Percentiles rank a stretch among this genome's conserved stretches.
Evolutionary conservation across 2,888 invertebrate species (phyloP).

Genomic region (Agonopterix heracliana): DNA sequence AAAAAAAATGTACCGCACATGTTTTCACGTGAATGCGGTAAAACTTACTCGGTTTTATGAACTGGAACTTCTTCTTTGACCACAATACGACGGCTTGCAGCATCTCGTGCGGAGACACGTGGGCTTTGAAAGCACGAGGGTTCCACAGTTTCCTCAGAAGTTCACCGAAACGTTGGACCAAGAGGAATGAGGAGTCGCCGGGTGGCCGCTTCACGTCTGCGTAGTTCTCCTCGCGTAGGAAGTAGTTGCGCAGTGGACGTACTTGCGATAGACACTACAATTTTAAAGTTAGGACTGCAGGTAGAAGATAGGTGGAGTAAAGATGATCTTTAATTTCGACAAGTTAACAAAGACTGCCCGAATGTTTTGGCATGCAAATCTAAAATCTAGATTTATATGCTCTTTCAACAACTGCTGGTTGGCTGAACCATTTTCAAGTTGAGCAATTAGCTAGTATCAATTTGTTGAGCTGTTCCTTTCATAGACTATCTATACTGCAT

Average conservation of each 20-base stretch:
- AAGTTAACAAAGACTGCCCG: too few relatives aligned
- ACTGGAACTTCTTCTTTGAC: constrained; percentile 98
- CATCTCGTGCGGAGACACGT: constrained; percentile 99
- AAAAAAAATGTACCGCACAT: too few relatives aligned
- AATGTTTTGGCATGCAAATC: too few relatives aligned
- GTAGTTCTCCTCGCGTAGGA: constrained; percentile 95
- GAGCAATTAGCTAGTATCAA: too few relatives aligned
- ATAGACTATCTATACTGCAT: too few relatives aligned
- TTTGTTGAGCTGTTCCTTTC: too few relatives aligned
- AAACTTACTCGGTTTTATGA: constrained; percentile 94
- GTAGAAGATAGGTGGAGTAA: not conserved
- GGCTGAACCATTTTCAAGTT: too few relatives aligned
- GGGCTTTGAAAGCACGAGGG: constrained; percentile 98
- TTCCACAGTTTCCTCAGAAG: constrained; percentile 99
- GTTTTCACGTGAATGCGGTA: too few relatives aligned
- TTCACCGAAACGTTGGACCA: constrained; percentile 96
- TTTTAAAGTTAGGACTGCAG: not conserved
- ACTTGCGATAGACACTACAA: constrained; percentile 95
- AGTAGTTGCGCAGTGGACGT: constrained; percentile 94
- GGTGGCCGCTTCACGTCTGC: constrained; percentile 92
- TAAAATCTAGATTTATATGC: too few relatives aligned
- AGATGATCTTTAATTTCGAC: too few relatives aligned
- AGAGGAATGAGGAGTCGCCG: constrained; percentile 93
- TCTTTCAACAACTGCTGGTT: too few relatives aligned
- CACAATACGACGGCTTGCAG: constrained; percentile 97